Conservation (phyloP, 2,797 vertebrate genomes). For the Sebastolobus alascanus region DNA sequence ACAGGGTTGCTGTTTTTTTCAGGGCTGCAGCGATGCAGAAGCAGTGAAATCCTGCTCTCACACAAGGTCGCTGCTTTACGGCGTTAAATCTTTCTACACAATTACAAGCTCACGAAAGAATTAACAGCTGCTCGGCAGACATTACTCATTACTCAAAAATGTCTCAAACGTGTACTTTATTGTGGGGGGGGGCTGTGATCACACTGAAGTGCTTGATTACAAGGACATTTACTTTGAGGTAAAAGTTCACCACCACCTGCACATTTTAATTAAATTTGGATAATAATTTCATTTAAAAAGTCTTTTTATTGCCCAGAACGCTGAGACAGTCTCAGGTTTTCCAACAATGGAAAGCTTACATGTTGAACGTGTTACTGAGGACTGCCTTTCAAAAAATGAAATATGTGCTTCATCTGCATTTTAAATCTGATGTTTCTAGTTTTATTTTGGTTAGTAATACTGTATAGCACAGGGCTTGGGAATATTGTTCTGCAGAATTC, state of each 20-base stretch:
- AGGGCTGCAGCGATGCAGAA: constrained; percentile 68
- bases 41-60: constrained; percentile 59
- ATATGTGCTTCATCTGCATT: neutral
- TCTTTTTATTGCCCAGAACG: neutral
- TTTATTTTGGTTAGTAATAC: neutral
- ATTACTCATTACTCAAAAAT: constrained; percentile 40
- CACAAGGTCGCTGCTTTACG: constrained; percentile 49
- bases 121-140: constrained; percentile 7
- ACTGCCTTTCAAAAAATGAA: neutral
- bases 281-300: neutral
- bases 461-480: too few relatives aligned
- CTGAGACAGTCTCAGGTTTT: neutral
- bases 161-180: constrained; percentile 14
- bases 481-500: neutral
- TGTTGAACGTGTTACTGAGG: constrained; percentile 6
- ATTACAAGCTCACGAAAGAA: constrained; percentile 38
- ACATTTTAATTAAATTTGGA: constrained; percentile 7
- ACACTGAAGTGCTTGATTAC: neutral
- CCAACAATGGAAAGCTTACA: neutral
- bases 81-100: constrained; percentile 13
- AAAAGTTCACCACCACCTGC: constrained; percentile 10
- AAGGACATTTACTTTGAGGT: constrained; percentile 4
- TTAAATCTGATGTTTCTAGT: neutral
- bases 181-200: neutral
- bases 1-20: constrained; percentile 54